Conservation (phyloP, 2,113 vertebrate genomes). For the Corapipo altera region DNA sequence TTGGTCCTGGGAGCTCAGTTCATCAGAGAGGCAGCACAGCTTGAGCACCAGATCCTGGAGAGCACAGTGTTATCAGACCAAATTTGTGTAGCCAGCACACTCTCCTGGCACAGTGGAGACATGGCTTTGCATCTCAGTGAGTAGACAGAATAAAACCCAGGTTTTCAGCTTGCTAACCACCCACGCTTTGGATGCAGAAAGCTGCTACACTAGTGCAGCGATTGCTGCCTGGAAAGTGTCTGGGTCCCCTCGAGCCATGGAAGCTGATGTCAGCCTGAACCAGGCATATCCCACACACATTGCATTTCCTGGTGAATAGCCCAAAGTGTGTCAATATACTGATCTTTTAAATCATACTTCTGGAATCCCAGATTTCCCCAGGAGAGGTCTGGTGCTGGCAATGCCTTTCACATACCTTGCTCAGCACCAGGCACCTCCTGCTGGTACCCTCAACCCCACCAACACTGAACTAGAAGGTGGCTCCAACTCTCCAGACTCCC, state of each 20-base stretch:
- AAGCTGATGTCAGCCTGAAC: neutral
- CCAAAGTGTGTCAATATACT: neutral
- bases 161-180: neutral
- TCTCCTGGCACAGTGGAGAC: constrained; percentile 23
- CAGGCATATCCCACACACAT: neutral
- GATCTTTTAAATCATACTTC: neutral
- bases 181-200: neutral
- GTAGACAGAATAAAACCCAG: accelerated
- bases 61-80: neutral
- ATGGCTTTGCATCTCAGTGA: neutral
- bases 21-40: neutral
- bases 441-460: neutral
- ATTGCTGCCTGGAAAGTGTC: neutral
- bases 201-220: accelerated
- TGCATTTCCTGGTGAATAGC: neutral
- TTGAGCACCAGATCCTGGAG: neutral
- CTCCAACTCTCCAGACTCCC: neutral
- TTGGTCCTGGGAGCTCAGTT: neutral
- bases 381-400: neutral
- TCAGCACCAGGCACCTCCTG: neutral
- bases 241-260: neutral
- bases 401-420: neutral
- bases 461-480: neutral
- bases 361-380: neutral
- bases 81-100: constrained; percentile 46